A percentile compares a stretch with the other conserved stretches of the same genome.
phyloP scores from a whole-genome alignment of 2,113 vertebrate species.

The Onychostruthus taczanowskii region DNA sequence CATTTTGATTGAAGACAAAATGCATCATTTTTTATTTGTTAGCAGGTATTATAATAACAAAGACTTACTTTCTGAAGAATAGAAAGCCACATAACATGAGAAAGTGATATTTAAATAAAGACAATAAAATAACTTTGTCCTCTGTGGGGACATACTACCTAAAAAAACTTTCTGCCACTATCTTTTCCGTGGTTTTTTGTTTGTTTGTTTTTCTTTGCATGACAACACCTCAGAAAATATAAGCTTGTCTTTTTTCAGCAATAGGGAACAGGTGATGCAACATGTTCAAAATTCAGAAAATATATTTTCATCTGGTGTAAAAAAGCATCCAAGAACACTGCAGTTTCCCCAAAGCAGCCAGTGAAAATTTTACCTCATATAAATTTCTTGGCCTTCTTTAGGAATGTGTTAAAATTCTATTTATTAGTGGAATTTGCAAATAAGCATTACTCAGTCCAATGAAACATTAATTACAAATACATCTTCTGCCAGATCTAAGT shows the following conservation, averaged over 20 bases:
- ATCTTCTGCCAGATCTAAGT: conserved; percentile 5
- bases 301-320: neutral
- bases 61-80: neutral
- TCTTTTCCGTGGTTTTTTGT: neutral
- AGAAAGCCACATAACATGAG: neutral
- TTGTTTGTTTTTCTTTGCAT: neutral
- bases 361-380: neutral
- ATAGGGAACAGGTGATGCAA: neutral
- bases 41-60: neutral
- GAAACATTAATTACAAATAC: conserved; percentile 44
- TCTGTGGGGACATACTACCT: neutral
- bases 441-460: neutral
- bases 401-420: neutral
- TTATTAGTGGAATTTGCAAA: neutral
- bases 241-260: neutral
- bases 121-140: neutral
- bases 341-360: neutral
- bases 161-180: neutral
- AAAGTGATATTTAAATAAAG: neutral
- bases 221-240: neutral
- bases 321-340: neutral
- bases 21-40: neutral
- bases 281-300: neutral
- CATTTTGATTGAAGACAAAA: neutral
- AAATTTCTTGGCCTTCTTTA: neutral